A percentile compares a stretch with the other conserved stretches of the same genome.
These are phyloP conservation scores for Craniophora ligustri DNA, from an alignment of 2,888 invertebrate genomes.

Conservation along the genomic window DNA sequence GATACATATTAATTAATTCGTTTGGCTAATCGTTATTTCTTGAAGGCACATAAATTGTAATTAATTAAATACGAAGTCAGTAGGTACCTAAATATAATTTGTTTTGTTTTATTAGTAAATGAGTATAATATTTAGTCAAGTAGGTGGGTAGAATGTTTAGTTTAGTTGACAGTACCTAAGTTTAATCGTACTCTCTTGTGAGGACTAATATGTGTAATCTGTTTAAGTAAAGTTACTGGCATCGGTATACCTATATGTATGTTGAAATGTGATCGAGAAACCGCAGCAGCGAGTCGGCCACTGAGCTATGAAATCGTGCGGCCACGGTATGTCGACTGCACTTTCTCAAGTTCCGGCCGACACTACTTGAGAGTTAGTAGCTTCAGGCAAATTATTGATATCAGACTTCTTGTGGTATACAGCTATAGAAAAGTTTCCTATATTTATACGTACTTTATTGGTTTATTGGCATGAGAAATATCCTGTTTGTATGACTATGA, in stretches of 20 bases:
- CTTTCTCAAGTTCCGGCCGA: constrained; percentile 77
- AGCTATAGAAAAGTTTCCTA: neutral
- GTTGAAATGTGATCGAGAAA: constrained; percentile 77
- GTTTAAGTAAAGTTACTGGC: constrained; percentile 37
- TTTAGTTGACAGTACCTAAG: too few relatives aligned
- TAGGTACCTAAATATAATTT: too few relatives aligned
- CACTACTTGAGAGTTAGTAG: constrained; percentile 30
- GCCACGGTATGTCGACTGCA: constrained; percentile 79
- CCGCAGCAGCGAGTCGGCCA: constrained; percentile 75
- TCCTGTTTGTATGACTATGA: too few relatives aligned
- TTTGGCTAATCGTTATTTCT: constrained; percentile 6
- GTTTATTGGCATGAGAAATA: too few relatives aligned
- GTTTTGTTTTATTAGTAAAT: too few relatives aligned
- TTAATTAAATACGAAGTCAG: neutral
- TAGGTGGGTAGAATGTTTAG: too few relatives aligned
- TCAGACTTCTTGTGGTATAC: neutral
- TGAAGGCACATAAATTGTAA: neutral
- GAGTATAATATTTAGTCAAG: too few relatives aligned
- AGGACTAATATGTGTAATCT: constrained; percentile 31
- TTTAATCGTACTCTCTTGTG: neutral
- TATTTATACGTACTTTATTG: constrained; percentile 16
- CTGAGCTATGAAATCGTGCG: constrained; percentile 85
- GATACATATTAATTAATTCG: constrained; percentile 31
- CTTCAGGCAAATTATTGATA: constrained; percentile 8
- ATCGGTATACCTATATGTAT: constrained; percentile 52